Conservation (phyloP, 1,140 invertebrate genomes). For the Lethrus apterus region DNA sequence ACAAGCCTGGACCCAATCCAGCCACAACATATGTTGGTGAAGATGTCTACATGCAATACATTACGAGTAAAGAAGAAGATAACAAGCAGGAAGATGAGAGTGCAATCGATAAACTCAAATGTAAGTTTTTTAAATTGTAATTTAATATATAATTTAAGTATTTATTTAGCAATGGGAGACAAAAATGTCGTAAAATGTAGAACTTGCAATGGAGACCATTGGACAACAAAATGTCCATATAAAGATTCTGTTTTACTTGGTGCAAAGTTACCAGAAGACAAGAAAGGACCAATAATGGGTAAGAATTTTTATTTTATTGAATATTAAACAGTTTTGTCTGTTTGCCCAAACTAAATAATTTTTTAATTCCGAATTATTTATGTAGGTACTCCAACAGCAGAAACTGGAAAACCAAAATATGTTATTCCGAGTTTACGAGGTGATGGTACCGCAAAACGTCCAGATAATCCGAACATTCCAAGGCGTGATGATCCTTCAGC, state of each 20-base stretch:
- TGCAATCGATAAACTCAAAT: constrained; percentile 66
- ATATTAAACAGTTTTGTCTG: too few relatives aligned
- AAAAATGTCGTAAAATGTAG: constrained; percentile 87
- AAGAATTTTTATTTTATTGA: constrained; percentile 1
- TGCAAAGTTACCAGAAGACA: constrained; percentile 46
- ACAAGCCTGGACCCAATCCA: constrained; percentile 92
- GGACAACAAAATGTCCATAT: constrained; percentile 95
- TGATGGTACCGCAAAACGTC: constrained; percentile 68
- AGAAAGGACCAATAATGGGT: constrained; percentile 25
- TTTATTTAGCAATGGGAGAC: constrained; percentile 45
- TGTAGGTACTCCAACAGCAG: constrained; percentile 30
- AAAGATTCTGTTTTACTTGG: constrained; percentile 76
- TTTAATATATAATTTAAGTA: not conserved
- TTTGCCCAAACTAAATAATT: too few relatives aligned
- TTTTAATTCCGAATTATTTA: constrained; percentile 3
- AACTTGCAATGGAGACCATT: constrained; percentile 93
- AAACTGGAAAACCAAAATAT: constrained; percentile 55
- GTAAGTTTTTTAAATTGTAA: constrained; percentile 22
- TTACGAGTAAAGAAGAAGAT: constrained; percentile 79
- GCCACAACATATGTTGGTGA: constrained; percentile 93
- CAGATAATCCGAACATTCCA: constrained; percentile 63
- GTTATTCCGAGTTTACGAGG: constrained; percentile 80
- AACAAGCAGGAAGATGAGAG: constrained; percentile 76
- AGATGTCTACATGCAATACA: constrained; percentile 92
- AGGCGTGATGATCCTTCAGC: constrained; percentile 78